Evolutionary conservation across 1,140 invertebrate species (phyloP).

Genomic region (Ips typographus): DNA sequence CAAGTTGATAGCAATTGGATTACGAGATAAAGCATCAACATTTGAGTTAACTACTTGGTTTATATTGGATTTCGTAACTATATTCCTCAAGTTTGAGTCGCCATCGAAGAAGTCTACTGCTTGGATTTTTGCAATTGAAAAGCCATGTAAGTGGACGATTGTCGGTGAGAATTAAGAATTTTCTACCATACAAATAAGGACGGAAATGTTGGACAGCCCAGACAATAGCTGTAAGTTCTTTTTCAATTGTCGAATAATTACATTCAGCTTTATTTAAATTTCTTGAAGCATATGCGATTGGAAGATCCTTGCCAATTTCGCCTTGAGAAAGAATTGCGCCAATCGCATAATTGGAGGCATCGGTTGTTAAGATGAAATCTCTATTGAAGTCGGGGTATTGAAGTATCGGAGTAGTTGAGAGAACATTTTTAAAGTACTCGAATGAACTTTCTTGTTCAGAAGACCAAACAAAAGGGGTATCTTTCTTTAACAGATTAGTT

Average conservation of each 20-base stretch:
- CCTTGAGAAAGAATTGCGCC: slow-evolving; percentile 47
- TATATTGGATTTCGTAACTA: slow-evolving; percentile 53
- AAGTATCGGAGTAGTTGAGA: slow-evolving; percentile 51
- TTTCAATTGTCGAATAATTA: slow-evolving; percentile 40
- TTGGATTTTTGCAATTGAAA: slow-evolving; percentile 51
- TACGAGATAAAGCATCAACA: slow-evolving; percentile 47
- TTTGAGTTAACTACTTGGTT: slow-evolving; percentile 50
- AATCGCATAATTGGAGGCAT: slow-evolving; percentile 49
- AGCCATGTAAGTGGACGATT: slow-evolving; percentile 45
- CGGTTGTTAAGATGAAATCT: slow-evolving; percentile 51
- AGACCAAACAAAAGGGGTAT: slow-evolving; percentile 23
- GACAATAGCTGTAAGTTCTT: slow-evolving; percentile 47
- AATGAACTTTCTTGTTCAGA: slow-evolving; percentile 45
- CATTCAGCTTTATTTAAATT: slow-evolving; percentile 44
- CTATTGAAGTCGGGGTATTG: slow-evolving; percentile 47
- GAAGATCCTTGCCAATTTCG: slow-evolving; percentile 37
- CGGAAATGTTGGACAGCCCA: slow-evolving; percentile 29
- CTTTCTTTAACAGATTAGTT: slow-evolving; percentile 34
- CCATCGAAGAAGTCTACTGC: slow-evolving; percentile 54
- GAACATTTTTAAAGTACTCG: slow-evolving; percentile 48
- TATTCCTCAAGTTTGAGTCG: slow-evolving; percentile 52
- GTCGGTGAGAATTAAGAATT: slow-evolving; percentile 29
- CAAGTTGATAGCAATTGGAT: background rate
- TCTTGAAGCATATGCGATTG: slow-evolving; percentile 42
- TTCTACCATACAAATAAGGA: slow-evolving; percentile 26